Base-by-base conservation (phyloP, 2,888 invertebrate species). In the Muschampia staudingeri region DNA sequence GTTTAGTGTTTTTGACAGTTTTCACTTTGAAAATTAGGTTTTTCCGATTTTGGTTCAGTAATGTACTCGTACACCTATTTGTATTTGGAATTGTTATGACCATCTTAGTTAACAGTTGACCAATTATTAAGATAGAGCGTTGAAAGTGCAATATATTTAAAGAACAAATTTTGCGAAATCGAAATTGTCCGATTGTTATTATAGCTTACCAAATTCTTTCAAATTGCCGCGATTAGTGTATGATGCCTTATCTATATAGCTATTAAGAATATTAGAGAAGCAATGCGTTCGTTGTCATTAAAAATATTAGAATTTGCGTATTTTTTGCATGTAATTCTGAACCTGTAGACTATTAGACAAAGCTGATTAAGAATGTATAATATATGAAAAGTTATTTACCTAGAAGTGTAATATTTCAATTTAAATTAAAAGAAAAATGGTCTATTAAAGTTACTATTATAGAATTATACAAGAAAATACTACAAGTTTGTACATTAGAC, bases 401-500 rank as follows among this genome's bases (percentile, higher is more conserved):
- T 65, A 65, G 30, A 25, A 9, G 37, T 37, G 30, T 34, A 67
- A n/a, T 69, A 37, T 34, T 69, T 37, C 69, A 37, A 69, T 37
- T 69, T 69, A 37, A 37, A 69, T 16, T 37, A 69, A 69, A 69
- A 69, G 16, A 37, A 69, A 34, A 69, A 16, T 37, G 79, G 77
- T 67, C 76, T 56, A 83, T 82, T 83, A 84, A 89, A 89, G 89
- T 90, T 91, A 90, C 89, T 89, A 89, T 87, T 85, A 84, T 88
- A 86, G 85, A 79, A 87, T 90, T 90, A 86, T 82, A 73, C 77
- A 81, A 84, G 25, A 84, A 87, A 87, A 84, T 87, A 83, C 84
- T 88, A 89, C 52, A 76, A 89, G 89, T 90, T 91, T 89, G 89
- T 89, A 87, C 84, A 83, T 80, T 87, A 87, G 87, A 89, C 86